A percentile compares a stretch with the other conserved stretches of the same genome.
phyloP scores from a whole-genome alignment of 2,113 vertebrate species.

The Eclectus roratus region DNA sequence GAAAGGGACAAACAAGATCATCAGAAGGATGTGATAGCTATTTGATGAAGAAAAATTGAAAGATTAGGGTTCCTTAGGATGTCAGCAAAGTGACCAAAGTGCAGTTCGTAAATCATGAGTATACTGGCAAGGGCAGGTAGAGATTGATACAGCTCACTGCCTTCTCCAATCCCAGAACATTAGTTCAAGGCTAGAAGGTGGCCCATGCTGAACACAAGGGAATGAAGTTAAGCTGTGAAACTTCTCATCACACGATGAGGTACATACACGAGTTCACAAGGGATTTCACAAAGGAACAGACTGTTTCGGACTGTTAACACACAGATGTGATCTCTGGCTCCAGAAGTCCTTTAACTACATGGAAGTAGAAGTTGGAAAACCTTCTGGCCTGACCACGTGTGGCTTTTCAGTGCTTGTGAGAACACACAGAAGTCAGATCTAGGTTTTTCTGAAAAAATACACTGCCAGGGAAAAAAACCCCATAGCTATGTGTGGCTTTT shows the following conservation, averaged over 20 bases:
- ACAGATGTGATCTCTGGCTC: background rate
- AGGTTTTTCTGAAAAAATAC: no score
- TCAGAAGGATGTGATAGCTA: background rate
- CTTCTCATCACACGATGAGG: accelerated
- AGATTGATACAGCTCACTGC: accelerated
- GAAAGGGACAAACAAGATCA: background rate
- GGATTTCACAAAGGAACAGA: background rate
- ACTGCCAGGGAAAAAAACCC: no score
- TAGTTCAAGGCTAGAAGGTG: background rate
- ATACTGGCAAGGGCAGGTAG: background rate
- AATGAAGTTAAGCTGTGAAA: background rate
- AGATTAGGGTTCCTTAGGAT: no score
- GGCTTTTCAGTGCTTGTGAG: background rate
- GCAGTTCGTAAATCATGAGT: background rate
- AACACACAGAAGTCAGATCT: background rate
- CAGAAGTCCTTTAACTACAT: background rate
- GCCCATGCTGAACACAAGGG: accelerated
- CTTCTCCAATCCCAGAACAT: accelerated
- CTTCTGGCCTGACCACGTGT: background rate
- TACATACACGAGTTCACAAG: accelerated
- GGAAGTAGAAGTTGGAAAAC: background rate
- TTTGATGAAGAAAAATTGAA: background rate
- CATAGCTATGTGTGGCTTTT: background rate
- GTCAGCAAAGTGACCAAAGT: background rate
- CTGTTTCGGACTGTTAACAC: background rate